Base-by-base conservation (phyloP, 1,140 invertebrate genomes). In the Scylla paramamosain region DNA sequence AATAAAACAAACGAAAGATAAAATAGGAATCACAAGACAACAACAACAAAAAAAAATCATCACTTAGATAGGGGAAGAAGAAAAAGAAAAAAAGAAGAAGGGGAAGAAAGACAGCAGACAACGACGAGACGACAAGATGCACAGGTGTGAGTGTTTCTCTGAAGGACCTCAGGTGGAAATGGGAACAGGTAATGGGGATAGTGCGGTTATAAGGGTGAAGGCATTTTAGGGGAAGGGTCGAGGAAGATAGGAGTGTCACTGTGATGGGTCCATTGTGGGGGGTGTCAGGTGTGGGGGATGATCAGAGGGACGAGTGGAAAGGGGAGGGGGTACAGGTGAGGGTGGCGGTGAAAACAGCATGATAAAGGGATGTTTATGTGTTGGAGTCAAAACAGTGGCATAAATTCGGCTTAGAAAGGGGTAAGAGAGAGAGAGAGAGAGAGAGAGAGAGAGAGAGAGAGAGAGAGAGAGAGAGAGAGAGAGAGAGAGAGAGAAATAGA, bases 321-420 rank as follows among this genome's bases (percentile, higher is more conserved):
- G 87, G 32, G 25, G 32, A 48, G 67, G 67, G 12, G 2, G 12
- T 67, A 20, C 59, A n/a, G 67, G 67, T n/a, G 67, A 77, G 25
- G 12, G 67, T 77, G 14, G 16, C 28, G 45, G 88, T 28, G 89
- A 91, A 91, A 91, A 91, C 89, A 91, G 4, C 59, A 31, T 91
- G 89, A 91, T 48, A 91, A 59, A 91, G 45, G 10, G 45, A 52
- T 59, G 89, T 52, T 59, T 91, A 91, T 52, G 46, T 59, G 89
- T 46, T 12, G 14, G 29, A 46, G 48, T 59, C 89, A 91, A 91
- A 59, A 91, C 89, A 91, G 46, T 29, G 89, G 45, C 46, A 91
- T 91, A 91, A 91, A 91, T 91, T 91, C n/a, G 46, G 89, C 89
- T 91, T 52, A 59, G n/a, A 32, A n/a, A 39, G 46, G 48, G 3